Base-by-base conservation (phyloP, 2,888 invertebrate genomes). In the Mesorhabditis sp. region DNA sequence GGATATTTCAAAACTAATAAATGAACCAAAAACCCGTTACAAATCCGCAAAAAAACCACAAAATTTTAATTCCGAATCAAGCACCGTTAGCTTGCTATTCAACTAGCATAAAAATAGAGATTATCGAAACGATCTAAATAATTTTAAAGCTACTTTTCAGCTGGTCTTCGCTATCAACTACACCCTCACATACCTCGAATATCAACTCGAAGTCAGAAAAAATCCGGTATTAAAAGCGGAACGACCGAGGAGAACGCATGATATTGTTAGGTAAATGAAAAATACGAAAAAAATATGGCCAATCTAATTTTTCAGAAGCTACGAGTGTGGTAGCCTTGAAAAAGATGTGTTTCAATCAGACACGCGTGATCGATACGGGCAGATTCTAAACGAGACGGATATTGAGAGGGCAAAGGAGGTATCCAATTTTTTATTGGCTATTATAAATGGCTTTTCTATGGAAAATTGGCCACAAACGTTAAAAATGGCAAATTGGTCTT, bases 141-240 rank as follows among this genome's bases (percentile, higher is more conserved):
- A 28, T 28, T 28, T 28, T 28, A 28, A 28, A 28, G 28, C 28
- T 28, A 28, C 41, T 50, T 75, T 77, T 70, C 74, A 83, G 82
- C 72, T 83, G 6, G 65, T 80, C 4, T 80, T 82, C 66, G 81
- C 83, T 0, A 82, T 83, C 45, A 74, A 80, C 64, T 80, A 80
- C 74, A 83, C 83, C 0, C 65, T 81, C 6, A 65, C 75, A 4
- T 79, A 80, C 70, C 70, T 83, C 44, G 81, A 80, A 65, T 72
- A 74, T 13, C 70, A 69, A 15, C 41, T n/a, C 6, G 41, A 15
- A 62, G 41, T 28, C 15, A 15, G 15, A 62, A 62, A 6, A 7
- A 15, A n/a, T n/a, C 10, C 63, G 15, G n/a, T 15, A n/a, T 15
- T n/a, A 6, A 13, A 62, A n/a, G 13, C 2, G 41, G n/a, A 50